These are phyloP conservation scores for Oscheius onirici DNA, from an alignment of 2,888 invertebrate species.

Conservation along the genomic window DNA sequence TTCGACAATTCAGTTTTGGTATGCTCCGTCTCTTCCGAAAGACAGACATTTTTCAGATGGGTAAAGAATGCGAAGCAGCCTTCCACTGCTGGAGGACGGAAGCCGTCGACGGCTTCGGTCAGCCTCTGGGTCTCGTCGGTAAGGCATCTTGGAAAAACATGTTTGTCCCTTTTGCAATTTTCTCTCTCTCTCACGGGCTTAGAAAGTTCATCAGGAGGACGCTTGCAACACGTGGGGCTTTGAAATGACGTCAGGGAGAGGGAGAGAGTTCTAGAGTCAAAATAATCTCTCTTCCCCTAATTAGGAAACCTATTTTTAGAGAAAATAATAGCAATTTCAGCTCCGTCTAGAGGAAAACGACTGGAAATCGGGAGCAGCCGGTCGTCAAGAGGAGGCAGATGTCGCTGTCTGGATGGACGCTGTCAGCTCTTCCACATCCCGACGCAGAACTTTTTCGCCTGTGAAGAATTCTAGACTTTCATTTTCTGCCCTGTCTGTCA, in stretches of 20 bases:
- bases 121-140: slow-evolving; percentile 38
- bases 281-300: too few species aligned
- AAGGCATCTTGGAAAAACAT: neutral
- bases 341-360: slow-evolving; percentile 24
- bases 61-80: slow-evolving; percentile 48
- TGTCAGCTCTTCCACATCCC: slow-evolving; percentile 45
- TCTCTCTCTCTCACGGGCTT: too few species aligned
- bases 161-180: too few species aligned
- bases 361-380: slow-evolving; percentile 27
- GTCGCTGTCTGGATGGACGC: slow-evolving; percentile 44
- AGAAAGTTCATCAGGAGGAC: too few species aligned
- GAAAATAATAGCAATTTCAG: slow-evolving; percentile 9
- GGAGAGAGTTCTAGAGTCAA: too few species aligned
- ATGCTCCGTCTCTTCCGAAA: neutral
- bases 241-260: too few species aligned
- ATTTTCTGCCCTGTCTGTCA: neutral
- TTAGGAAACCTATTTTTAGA: too few species aligned
- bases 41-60: slow-evolving; percentile 24
- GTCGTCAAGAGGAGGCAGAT: slow-evolving; percentile 30
- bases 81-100: slow-evolving; percentile 56
- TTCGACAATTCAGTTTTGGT: slow-evolving; percentile 26
- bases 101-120: slow-evolving; percentile 44
- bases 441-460: slow-evolving; percentile 38
- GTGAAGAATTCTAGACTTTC: slow-evolving; percentile 46
- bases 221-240: too few species aligned